Conservation (phyloP, 2,888 invertebrate genomes). For the Geotrupes spiniger region DNA sequence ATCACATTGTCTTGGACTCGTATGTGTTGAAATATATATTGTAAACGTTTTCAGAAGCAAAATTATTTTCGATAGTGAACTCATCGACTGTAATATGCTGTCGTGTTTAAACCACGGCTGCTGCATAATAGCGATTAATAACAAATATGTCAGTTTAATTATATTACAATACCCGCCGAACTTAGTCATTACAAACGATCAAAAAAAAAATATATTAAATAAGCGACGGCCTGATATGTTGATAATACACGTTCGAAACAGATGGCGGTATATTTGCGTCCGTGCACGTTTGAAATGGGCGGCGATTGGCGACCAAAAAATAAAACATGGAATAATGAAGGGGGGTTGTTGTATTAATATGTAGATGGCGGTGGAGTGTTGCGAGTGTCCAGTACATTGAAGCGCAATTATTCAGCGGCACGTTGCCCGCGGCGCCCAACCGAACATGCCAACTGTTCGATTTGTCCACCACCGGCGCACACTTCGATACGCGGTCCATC, state of each 20-base stretch:
- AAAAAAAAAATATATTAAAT: too few relatives aligned
- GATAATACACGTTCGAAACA: conserved; percentile 4
- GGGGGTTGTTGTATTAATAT: conserved; percentile 12
- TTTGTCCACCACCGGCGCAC: background rate
- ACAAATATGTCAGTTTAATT: too few relatives aligned
- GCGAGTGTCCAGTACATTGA: conserved; percentile 14
- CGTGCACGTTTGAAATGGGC: background rate
- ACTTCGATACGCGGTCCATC: conserved; percentile 5
- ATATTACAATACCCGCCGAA: too few relatives aligned
- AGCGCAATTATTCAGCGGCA: conserved; percentile 15
- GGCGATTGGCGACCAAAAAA: background rate
- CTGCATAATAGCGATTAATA: too few relatives aligned
- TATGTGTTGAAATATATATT: too few relatives aligned
- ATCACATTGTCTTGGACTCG: too few relatives aligned
- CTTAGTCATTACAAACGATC: too few relatives aligned
- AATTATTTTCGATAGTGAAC: too few relatives aligned
- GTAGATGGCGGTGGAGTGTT: conserved; percentile 12
- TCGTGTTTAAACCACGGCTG: too few relatives aligned
- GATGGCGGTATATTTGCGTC: background rate
- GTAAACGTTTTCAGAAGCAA: too few relatives aligned
- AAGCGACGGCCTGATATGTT: too few relatives aligned
- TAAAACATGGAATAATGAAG: background rate
- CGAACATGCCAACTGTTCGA: conserved; percentile 7
- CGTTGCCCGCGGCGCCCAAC: conserved; percentile 12
- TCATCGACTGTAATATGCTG: too few relatives aligned